phyloP scores from a whole-genome alignment of 2,797 vertebrate species.

The Mormyrus proboscirostris region DNA sequence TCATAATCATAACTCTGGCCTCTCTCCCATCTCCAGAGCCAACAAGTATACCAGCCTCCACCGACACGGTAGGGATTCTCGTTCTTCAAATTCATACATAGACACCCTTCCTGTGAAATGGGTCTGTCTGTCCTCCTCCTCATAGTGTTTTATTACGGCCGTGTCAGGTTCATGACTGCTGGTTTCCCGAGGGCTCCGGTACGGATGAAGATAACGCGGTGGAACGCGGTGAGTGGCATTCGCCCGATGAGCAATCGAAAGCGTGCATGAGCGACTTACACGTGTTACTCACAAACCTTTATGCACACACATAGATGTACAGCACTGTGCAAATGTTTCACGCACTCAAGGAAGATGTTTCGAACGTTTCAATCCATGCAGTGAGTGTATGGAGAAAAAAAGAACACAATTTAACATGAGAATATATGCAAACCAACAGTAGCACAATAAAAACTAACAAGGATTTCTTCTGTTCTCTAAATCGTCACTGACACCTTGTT shows the following conservation, averaged over 20 bases:
- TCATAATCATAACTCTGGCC: not conserved
- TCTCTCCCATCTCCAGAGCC: not conserved
- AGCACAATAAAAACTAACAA: not conserved
- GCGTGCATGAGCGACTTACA: not conserved
- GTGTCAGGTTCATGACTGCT: not conserved
- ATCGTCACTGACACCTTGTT: not conserved
- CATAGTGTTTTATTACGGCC: not conserved
- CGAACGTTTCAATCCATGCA: not conserved
- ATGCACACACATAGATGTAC: not conserved
- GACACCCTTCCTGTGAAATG: not conserved
- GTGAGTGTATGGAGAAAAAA: not conserved
- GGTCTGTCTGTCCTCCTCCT: not conserved
- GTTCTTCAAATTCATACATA: not conserved
- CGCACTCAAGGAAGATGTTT: not conserved
- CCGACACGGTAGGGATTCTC: not conserved
- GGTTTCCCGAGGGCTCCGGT: not conserved
- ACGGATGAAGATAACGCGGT: not conserved
- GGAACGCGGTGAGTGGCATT: not conserved
- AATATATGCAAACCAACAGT: not conserved
- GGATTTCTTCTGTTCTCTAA: not conserved
- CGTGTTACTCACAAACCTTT: not conserved
- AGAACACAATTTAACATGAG: not conserved
- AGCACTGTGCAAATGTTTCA: not conserved
- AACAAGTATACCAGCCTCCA: not conserved
- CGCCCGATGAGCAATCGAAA: not conserved